Percentiles rank a stretch among this genome's conserved stretches.
phyloP scores from a whole-genome alignment of 2,888 invertebrate species.

The Micoletzkya japonica region DNA sequence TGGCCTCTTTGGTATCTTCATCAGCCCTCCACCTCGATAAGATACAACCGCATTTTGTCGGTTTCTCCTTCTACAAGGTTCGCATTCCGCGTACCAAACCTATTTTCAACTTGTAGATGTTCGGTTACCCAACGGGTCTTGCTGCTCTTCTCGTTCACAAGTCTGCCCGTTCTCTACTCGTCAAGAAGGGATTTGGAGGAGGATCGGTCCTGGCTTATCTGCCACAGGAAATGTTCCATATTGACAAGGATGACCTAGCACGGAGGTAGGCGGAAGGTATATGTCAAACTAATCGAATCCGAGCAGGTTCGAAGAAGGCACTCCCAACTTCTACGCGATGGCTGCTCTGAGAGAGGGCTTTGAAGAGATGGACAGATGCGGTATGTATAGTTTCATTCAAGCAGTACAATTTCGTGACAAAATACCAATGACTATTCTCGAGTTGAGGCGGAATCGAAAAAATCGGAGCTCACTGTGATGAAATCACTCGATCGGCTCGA shows the following conservation, averaged over 20 bases:
- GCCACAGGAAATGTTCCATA: slow-evolving; percentile 21
- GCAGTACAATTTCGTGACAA: background rate
- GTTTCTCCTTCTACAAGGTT: slow-evolving; percentile 84
- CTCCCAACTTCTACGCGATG: slow-evolving; percentile 83
- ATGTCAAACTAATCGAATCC: too few relatives aligned
- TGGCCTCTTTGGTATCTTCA: slow-evolving; percentile 80
- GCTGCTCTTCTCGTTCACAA: slow-evolving; percentile 76
- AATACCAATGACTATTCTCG: background rate
- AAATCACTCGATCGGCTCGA: slow-evolving; percentile 30
- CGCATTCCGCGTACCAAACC: background rate
- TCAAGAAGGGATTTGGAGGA: slow-evolving; percentile 84
- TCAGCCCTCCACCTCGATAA: slow-evolving; percentile 77
- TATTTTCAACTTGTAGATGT: slow-evolving; percentile 69
- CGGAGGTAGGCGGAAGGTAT: too few relatives aligned
- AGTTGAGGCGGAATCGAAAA: slow-evolving; percentile 47
- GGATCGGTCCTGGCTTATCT: slow-evolving; percentile 7
- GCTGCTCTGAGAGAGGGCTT: slow-evolving; percentile 82
- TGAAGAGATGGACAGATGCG: slow-evolving; percentile 74
- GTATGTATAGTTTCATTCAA: slow-evolving; percentile 61
- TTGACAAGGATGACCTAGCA: slow-evolving; percentile 19
- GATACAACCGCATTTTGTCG: slow-evolving; percentile 83
- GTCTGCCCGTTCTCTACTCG: slow-evolving; percentile 70
- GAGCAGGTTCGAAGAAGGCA: slow-evolving; percentile 84
- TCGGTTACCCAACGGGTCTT: slow-evolving; percentile 91
- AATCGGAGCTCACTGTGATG: slow-evolving; percentile 35